Conservation (phyloP, 2,113 vertebrate species). For the Cromileptes altivelis region DNA sequence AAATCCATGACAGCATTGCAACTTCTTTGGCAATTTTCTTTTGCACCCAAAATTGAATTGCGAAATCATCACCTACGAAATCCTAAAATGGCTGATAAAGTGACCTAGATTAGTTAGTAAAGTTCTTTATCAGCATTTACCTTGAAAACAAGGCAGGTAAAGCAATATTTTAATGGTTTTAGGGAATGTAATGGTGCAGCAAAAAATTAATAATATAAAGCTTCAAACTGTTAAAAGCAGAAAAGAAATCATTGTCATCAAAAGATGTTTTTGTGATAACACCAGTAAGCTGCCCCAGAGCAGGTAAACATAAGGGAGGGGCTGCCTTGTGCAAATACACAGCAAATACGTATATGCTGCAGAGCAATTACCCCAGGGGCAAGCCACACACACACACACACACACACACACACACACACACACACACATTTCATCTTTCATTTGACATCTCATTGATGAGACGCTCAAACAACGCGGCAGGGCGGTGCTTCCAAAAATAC, state of each 20-base stretch:
- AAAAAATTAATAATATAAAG: no score
- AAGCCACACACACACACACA: conserved; percentile 16
- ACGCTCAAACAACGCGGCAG: conserved; percentile 55
- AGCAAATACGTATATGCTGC: conserved; percentile 18
- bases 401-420: conserved; percentile 19
- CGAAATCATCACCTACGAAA: no score
- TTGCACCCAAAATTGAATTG: no score
- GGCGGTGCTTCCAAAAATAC: conserved; percentile 59
- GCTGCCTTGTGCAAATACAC: conserved; percentile 53
- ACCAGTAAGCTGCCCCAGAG: conserved; percentile 41
- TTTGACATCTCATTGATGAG: conserved; percentile 32
- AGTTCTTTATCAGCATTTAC: no score
- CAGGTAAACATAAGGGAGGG: conserved; percentile 46
- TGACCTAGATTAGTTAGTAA: no score
- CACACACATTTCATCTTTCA: conserved; percentile 22
- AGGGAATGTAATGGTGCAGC: no score
- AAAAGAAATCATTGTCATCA: neutral
- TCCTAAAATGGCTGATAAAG: no score
- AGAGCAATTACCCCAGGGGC: conserved; percentile 33
- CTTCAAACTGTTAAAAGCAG: neutral
- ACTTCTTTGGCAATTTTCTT: no score
- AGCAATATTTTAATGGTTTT: no score
- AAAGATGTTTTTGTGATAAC: conserved; percentile 1
- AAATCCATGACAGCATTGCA: no score
- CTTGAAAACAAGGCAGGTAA: no score